Percentiles rank a stretch among this genome's conserved stretches.
phyloP scores from a whole-genome alignment of 1,140 invertebrate genomes.

The Nephotettix cincticeps region DNA sequence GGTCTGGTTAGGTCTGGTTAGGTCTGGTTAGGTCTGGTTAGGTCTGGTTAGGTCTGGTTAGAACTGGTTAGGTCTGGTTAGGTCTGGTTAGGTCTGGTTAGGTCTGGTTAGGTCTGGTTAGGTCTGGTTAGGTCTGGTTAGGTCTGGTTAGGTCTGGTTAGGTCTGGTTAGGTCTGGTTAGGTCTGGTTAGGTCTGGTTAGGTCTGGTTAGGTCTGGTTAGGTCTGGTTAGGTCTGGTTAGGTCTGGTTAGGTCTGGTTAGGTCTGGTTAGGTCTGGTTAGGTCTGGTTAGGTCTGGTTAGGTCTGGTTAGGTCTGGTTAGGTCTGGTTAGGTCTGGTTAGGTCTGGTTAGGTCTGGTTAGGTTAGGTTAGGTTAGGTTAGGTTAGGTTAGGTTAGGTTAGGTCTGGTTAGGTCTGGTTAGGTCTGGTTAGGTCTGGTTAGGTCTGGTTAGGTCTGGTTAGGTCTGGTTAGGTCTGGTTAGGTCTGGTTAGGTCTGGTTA shows the following conservation, averaged over 20 bases:
- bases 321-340: not conserved
- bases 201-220: not conserved
- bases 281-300: not conserved
- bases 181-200: not conserved
- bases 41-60: not conserved
- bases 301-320: not conserved
- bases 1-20: not conserved
- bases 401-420: not conserved
- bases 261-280: not conserved
- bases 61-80: not conserved
- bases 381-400: not conserved
- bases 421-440: not conserved
- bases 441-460: not conserved
- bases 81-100: not conserved
- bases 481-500: not conserved
- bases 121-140: not conserved
- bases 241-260: not conserved
- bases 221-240: not conserved
- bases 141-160: not conserved
- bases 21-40: not conserved
- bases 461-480: not conserved
- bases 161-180: not conserved
- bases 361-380: not conserved
- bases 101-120: not conserved
- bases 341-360: not conserved